Conservation (phyloP, 2,888 invertebrate species). For the Ischnus inquisitorius region DNA sequence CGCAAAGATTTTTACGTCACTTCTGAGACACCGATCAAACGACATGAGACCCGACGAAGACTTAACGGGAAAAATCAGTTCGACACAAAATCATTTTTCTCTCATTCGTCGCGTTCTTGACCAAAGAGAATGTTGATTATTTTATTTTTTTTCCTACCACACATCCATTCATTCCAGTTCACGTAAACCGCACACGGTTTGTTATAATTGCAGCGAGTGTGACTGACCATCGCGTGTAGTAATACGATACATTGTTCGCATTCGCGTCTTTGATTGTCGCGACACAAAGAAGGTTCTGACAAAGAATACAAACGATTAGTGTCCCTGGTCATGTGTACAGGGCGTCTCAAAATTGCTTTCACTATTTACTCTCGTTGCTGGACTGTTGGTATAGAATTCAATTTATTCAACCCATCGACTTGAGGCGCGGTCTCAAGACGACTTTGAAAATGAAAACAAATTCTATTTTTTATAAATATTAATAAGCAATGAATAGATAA, state of each 20-base stretch:
- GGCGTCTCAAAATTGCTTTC: background rate
- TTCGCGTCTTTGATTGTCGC: slow-evolving; percentile 47
- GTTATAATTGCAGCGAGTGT: slow-evolving; percentile 32
- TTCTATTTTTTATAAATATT: too few relatives aligned
- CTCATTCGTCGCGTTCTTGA: background rate
- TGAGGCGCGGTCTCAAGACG: too few relatives aligned
- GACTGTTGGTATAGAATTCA: background rate
- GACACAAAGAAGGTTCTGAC: slow-evolving; percentile 42
- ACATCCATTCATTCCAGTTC: slow-evolving; percentile 19
- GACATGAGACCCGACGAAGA: slow-evolving; percentile 14
- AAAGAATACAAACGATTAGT: slow-evolving; percentile 45
- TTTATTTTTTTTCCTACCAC: background rate
- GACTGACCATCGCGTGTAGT: slow-evolving; percentile 27
- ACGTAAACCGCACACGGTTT: slow-evolving; percentile 10
- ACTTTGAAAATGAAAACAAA: too few relatives aligned
- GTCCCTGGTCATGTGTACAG: background rate
- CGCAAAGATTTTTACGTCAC: slow-evolving; percentile 11
- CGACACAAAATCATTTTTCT: slow-evolving; percentile 14
- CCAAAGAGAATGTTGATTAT: slow-evolving; percentile 27
- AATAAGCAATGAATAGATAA: too few relatives aligned
- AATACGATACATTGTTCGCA: slow-evolving; percentile 33
- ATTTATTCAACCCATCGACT: background rate
- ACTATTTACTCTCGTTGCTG: background rate
- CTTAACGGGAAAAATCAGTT: slow-evolving; percentile 30
- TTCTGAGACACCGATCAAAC: slow-evolving; percentile 39